Percentiles rank a stretch among this genome's conserved stretches.
phyloP scores from a whole-genome alignment of 2,113 vertebrate species.

The Salvelinus namaycush region DNA sequence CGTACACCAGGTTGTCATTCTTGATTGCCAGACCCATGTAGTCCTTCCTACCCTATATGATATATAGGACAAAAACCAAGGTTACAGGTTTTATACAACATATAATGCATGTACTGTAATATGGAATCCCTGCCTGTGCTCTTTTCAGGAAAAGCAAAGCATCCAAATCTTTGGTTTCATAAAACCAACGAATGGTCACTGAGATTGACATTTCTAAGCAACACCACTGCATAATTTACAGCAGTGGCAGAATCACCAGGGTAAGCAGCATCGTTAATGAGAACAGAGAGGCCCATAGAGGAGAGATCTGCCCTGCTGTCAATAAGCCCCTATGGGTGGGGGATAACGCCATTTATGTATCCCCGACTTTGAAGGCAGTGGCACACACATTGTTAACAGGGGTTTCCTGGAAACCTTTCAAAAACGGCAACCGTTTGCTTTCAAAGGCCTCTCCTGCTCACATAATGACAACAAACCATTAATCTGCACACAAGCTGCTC shows the following conservation, averaged over 20 bases:
- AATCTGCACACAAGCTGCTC: constrained; percentile 22
- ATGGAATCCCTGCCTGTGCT: not conserved
- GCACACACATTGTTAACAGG: constrained; percentile 38
- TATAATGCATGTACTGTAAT: not conserved
- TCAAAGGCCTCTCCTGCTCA: constrained; percentile 39
- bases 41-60: constrained; percentile 82
- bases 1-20: constrained; percentile 91
- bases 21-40: constrained; percentile 96
- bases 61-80: constrained; percentile 9
- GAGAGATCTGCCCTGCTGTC: constrained; percentile 17
- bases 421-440: constrained; percentile 46
- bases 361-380: constrained; percentile 32
- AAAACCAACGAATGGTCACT: not conserved
- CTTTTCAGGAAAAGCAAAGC: not conserved
- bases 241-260: constrained; percentile 31
- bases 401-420: constrained; percentile 43
- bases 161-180: not conserved
- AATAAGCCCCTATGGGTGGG: constrained; percentile 9
- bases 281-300: constrained; percentile 37
- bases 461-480: constrained; percentile 48
- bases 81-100: not conserved
- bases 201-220: not conserved
- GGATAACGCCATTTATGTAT: constrained; percentile 45
- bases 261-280: constrained; percentile 11
- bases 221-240: constrained; percentile 29